Percentiles rank a stretch among this genome's conserved stretches.
Evolutionary conservation across 1,140 invertebrate genomes (phyloP).

Genomic region (Pissodes strobi): DNA sequence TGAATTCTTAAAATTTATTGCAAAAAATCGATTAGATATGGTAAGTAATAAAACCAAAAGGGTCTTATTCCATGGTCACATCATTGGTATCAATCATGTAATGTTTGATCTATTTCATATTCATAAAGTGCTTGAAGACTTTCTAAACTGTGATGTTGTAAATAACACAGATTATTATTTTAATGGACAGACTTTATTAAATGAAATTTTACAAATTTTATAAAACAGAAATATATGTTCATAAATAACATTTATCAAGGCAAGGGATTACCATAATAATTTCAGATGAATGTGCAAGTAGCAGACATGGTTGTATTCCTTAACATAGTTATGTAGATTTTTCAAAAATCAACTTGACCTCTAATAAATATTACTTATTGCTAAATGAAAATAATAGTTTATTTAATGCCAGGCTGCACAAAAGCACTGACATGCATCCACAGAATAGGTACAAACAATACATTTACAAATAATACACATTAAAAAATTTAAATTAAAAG

Average conservation of each 20-base stretch:
- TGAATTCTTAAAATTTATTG: slow-evolving; percentile 69
- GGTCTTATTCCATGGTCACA: slow-evolving; percentile 52
- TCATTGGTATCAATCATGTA: slow-evolving; percentile 56
- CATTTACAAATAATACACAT: too few relatives aligned
- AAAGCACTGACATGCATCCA: too few relatives aligned
- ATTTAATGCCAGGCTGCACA: too few relatives aligned
- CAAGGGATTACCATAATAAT: too few relatives aligned
- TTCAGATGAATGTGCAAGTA: too few relatives aligned
- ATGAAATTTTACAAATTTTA: slow-evolving; percentile 20
- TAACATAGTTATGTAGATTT: too few relatives aligned
- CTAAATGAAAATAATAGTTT: too few relatives aligned
- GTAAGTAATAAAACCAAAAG: slow-evolving; percentile 32
- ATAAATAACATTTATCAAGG: neutral
- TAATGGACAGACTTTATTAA: slow-evolving; percentile 17
- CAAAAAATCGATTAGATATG: slow-evolving; percentile 58
- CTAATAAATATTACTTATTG: too few relatives aligned
- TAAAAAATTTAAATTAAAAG: too few relatives aligned
- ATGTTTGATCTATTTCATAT: slow-evolving; percentile 58
- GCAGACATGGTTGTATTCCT: too few relatives aligned
- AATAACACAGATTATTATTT: slow-evolving; percentile 20
- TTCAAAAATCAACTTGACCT: too few relatives aligned
- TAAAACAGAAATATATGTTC: neutral
- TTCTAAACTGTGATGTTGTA: slow-evolving; percentile 40
- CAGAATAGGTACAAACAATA: too few relatives aligned
- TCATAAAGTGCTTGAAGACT: slow-evolving; percentile 54